phyloP scores from a whole-genome alignment of 2,113 vertebrate genomes.

The Nyctereutes procyonoides region DNA sequence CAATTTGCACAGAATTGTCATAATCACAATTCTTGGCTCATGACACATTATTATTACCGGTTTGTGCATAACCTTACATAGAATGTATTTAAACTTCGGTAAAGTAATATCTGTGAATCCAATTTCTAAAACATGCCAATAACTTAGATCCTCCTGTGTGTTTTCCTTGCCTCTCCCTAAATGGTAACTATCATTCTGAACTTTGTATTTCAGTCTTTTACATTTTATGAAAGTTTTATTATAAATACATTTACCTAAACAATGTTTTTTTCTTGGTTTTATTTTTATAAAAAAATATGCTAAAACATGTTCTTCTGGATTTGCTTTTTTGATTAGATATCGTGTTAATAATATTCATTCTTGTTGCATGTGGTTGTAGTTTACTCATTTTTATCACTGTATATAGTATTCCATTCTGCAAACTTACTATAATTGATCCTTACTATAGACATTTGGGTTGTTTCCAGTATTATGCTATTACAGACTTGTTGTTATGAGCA shows the following conservation, averaged over 20 bases:
- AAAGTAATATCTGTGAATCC: not conserved
- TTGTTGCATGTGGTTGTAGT: not conserved
- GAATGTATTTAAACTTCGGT: not conserved
- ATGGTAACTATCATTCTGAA: conserved; percentile 10
- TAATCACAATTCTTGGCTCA: conserved; percentile 17
- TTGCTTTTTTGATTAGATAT: not conserved
- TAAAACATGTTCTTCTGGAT: not conserved
- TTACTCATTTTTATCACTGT: not conserved
- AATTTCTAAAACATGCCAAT: not conserved
- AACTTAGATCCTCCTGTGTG: not conserved
- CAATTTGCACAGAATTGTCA: conserved; percentile 27
- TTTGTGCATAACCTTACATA: not conserved
- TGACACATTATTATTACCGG: not conserved
- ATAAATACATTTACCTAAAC: not conserved
- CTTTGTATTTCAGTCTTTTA: conserved; percentile 21
- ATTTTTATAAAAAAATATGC: conserved; percentile 21
- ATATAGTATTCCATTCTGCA: not conserved
- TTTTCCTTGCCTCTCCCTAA: not conserved
- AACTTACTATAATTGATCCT: not conserved
- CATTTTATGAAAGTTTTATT: not conserved
- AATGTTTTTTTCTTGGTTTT: not conserved
- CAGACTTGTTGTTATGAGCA: not conserved
- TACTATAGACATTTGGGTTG: not conserved
- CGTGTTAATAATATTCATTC: not conserved
- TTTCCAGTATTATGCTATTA: not conserved